phyloP scores from a whole-genome alignment of 1,140 invertebrate genomes.

The Pachypsylla venusta region DNA sequence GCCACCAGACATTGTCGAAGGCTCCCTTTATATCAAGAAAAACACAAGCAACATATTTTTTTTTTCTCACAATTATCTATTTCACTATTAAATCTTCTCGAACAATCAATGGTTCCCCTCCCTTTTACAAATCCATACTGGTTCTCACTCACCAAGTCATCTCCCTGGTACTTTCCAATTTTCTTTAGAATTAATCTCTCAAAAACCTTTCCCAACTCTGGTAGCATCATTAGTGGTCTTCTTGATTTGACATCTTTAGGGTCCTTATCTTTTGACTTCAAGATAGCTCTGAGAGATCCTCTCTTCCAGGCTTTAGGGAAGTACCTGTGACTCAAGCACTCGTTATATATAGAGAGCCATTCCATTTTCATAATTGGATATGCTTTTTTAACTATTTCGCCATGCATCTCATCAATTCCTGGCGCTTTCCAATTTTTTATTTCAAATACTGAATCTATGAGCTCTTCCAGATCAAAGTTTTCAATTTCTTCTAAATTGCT shows the following conservation, averaged over 20 bases:
- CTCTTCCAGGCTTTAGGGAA: not conserved
- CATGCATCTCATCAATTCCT: not conserved
- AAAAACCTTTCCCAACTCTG: not conserved
- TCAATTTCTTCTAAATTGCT: not conserved
- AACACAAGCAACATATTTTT: not conserved
- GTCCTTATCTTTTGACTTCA: not conserved
- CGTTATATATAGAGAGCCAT: not conserved
- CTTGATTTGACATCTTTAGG: not conserved
- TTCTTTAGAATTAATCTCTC: not conserved
- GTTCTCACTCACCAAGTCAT: not conserved
- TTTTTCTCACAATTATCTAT: not conserved
- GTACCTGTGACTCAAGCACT: not conserved
- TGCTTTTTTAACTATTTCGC: not conserved
- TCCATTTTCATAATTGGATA: not conserved
- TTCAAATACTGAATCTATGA: not conserved
- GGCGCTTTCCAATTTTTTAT: not conserved
- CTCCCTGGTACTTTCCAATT: not conserved
- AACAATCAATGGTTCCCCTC: not conserved
- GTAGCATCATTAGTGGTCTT: conserved; percentile 1
- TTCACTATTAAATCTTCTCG: not conserved
- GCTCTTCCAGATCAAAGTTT: not conserved
- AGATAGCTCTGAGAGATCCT: not conserved
- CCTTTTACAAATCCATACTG: conserved; percentile 6
- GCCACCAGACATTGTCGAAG: not conserved
- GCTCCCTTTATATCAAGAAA: not conserved